Percentiles rank a stretch among this genome's conserved stretches.
phyloP scores from a whole-genome alignment of 2,888 invertebrate genomes.

The Brenthis ino region DNA sequence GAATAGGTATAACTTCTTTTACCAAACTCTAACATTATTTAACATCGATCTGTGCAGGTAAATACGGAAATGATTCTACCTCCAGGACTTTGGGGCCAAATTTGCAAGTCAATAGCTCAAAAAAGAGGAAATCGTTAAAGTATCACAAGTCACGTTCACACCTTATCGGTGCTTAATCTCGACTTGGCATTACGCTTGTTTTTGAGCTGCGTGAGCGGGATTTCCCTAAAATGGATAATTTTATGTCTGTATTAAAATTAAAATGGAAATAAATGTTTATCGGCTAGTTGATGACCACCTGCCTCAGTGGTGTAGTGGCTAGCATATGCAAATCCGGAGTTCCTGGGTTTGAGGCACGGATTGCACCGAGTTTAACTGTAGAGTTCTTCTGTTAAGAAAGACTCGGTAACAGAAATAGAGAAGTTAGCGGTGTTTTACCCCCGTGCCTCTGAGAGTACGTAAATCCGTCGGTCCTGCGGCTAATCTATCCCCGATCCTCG shows the following conservation, averaged over 20 bases:
- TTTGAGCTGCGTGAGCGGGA: conserved; percentile 5
- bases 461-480: too few relatives aligned
- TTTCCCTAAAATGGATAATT: not conserved
- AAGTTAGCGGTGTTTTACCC: too few relatives aligned
- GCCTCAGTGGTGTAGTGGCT: too few relatives aligned
- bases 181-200: not conserved
- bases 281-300: too few relatives aligned
- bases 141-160: conserved; percentile 13
- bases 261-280: not conserved
- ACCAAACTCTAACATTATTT: not conserved
- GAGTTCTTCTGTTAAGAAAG: too few relatives aligned
- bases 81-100: not conserved
- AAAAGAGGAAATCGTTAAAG: conserved; percentile 14
- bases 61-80: conserved; percentile 5
- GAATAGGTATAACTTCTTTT: not conserved
- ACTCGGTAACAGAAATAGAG: too few relatives aligned
- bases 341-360: too few relatives aligned
- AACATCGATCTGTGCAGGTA: not conserved
- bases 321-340: too few relatives aligned
- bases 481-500: too few relatives aligned
- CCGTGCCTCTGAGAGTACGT: too few relatives aligned
- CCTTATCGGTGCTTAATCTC: conserved; percentile 15
- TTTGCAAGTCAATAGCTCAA: conserved; percentile 17
- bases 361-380: too few relatives aligned
- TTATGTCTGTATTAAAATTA: conserved; percentile 13